Base-by-base conservation (phyloP, 1,140 invertebrate species). In the Caligus rogercresseyi region DNA sequence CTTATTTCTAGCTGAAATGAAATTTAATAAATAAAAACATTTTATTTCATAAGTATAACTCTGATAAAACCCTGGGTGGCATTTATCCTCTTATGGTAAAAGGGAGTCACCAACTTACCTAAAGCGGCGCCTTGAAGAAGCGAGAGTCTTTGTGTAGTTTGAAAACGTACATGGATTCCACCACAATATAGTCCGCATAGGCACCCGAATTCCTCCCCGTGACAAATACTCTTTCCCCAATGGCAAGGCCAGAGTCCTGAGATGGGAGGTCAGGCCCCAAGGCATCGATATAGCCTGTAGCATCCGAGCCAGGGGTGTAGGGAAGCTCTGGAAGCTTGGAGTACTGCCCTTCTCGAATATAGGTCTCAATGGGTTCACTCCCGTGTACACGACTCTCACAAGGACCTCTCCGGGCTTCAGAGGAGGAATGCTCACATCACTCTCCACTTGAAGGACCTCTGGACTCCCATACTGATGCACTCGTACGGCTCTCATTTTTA, bases 311-410 rank as follows among this genome's bases (percentile, higher is more conserved):
- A 25, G 61, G 61, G 4, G 25, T 63, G 25, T 63, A 63, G 3
- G 61, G 61, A 3, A 63, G 52, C 13, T 63, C 61, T 2, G 78
- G 78, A 11, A 71, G 64, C 11, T 57, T 64, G 3, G 68, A 67
- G 65, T 75, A 77, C 4, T 66, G 67, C 18, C 79, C 80, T 65
- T 71, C 68, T 23, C 80, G 70, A 23, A 80, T 78, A 64, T 81
- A 80, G 0, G 78, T 78, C 63, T 81, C 79, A n/a, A 81, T 25
- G 80, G 79, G 67, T 81, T 81, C 0, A 81, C 71, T 18, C 78
- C 79, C 64, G 74, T 70, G 7, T 74, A 72, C 20, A 69, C 54
- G 1, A 81, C 74, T 64, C 73, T 71, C 4, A 79, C 72, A 52
- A 79, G 65, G 20, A 80, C 72, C 77, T 79, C 63, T 2, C 16